Conservation (phyloP, 2,888 invertebrate genomes). For the Agrotis exclamationis region DNA sequence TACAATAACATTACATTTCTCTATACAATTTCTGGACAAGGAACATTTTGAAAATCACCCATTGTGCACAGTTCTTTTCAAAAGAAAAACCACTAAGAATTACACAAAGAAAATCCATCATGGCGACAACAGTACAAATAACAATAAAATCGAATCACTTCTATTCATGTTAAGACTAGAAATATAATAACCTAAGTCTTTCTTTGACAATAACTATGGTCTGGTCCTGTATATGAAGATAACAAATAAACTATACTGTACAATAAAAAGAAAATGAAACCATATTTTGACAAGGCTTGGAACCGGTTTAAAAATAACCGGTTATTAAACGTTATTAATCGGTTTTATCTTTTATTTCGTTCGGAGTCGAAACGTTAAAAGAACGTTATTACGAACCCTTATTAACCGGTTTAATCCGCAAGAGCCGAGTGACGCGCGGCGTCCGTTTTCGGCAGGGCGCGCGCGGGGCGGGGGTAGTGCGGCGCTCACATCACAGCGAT, state of each 20-base stretch:
- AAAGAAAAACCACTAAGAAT: constrained; percentile 48
- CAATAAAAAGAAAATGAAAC: constrained; percentile 7
- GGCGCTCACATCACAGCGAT: no score
- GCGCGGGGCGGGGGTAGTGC: no score
- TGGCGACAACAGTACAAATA: constrained; percentile 39
- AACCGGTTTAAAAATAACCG: no score
- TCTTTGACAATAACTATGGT: constrained; percentile 36
- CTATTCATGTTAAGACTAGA: constrained; percentile 18
- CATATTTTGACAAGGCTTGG: background rate
- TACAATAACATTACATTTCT: constrained; percentile 1
- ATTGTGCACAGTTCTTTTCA: constrained; percentile 38
- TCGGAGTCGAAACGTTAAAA: no score
- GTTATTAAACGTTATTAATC: no score
- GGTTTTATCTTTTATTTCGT: no score
- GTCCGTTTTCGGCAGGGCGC: no score
- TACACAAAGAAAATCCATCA: constrained; percentile 48
- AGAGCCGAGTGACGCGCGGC: no score
- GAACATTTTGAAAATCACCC: constrained; percentile 18
- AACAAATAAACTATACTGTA: constrained; percentile 24
- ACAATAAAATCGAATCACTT: constrained; percentile 52
- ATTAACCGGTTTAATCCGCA: no score
- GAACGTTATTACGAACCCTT: no score
- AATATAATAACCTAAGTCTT: constrained; percentile 7
- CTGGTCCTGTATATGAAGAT: constrained; percentile 30
- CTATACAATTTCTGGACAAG: background rate